These are phyloP conservation scores for Graptemys geographica DNA, from an alignment of 2,797 vertebrate species.

Conservation along the genomic window DNA sequence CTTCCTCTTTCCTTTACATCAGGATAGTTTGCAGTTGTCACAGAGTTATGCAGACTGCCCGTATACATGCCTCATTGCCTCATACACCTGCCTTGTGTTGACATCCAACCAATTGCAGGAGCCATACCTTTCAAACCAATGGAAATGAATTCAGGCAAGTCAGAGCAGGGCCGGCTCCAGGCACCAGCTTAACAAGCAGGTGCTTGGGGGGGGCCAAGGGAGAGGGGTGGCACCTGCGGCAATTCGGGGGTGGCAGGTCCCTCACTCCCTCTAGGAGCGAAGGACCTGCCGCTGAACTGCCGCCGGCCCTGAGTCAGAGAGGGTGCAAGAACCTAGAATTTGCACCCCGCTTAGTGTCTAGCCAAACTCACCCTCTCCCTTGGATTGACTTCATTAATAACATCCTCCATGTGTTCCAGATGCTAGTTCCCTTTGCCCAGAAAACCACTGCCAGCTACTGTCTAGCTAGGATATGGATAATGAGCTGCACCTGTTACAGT, in stretches of 20 bases:
- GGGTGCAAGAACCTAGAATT: neutral
- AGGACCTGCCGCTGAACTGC: too few species aligned
- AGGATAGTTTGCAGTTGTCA: neutral
- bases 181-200: too few species aligned
- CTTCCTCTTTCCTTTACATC: neutral
- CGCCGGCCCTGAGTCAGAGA: neutral
- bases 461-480: neutral
- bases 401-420: neutral
- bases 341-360: neutral
- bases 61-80: neutral
- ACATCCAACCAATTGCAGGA: neutral
- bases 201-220: too few species aligned
- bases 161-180: neutral
- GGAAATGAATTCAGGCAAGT: neutral
- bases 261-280: too few species aligned
- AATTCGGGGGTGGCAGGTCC: too few species aligned
- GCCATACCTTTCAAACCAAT: neutral
- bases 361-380: neutral
- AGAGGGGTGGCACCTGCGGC: too few species aligned
- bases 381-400: neutral
- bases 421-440: accelerated
- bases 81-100: neutral
- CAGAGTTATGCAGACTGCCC: neutral
- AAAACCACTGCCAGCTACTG: neutral
- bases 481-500: neutral